Evolutionary conservation across 2,797 vertebrate genomes (phyloP).

Genomic region (Echiichthys vipera): DNA sequence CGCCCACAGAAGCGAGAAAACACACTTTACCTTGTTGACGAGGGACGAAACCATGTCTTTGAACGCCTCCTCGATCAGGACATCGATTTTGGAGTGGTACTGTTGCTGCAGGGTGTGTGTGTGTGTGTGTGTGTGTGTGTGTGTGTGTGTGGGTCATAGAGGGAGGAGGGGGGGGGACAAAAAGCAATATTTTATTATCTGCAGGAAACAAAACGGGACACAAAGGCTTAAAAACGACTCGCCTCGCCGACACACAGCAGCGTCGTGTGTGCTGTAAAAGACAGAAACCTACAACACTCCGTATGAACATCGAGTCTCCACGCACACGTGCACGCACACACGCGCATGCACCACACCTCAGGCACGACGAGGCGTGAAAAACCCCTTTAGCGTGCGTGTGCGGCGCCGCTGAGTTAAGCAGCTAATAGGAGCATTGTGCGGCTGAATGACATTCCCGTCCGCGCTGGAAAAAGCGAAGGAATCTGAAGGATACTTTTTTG

Average conservation of each 20-base stretch:
- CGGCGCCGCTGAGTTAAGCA: conserved; percentile 93
- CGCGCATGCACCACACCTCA: conserved; percentile 26
- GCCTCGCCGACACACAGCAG: conserved; percentile 35
- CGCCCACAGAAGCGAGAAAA: not conserved
- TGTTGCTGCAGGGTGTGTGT: conserved; percentile 89
- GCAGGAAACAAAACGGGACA: conserved; percentile 26
- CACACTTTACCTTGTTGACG: conserved; percentile 91
- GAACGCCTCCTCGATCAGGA: conserved; percentile 94
- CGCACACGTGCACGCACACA: conserved; percentile 13
- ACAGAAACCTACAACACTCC: conserved; percentile 49
- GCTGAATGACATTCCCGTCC: conserved; percentile 92
- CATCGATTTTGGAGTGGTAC: conserved; percentile 98
- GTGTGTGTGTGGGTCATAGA: no score
- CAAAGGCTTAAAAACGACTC: conserved; percentile 38
- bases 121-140: no score
- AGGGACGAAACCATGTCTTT: conserved; percentile 95
- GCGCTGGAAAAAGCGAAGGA: conserved; percentile 91
- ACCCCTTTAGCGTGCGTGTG: conserved; percentile 91
- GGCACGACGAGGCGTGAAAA: conserved; percentile 77
- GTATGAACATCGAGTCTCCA: conserved; percentile 40
- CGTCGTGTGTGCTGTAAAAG: conserved; percentile 43
- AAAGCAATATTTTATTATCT: conserved; percentile 47
- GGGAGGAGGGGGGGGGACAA: not conserved
- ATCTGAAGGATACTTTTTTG: conserved; percentile 99
- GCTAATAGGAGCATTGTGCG: conserved; percentile 95